These are phyloP conservation scores for Lagopus leucura DNA, from an alignment of 2,113 vertebrate species.

Conservation along the genomic window DNA sequence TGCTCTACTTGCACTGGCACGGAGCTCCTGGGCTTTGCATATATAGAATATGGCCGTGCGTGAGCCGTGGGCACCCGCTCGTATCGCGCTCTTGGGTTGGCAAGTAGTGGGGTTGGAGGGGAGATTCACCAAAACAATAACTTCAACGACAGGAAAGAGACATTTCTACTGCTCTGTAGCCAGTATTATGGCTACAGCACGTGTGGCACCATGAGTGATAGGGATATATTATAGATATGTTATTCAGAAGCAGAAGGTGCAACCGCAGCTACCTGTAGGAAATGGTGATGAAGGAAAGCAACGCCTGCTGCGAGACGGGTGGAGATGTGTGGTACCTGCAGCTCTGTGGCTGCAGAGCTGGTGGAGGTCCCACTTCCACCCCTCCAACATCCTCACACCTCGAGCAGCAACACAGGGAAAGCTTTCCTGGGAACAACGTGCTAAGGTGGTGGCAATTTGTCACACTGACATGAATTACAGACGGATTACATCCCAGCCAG, in stretches of 20 bases:
- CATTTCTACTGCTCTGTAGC: background rate
- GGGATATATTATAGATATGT: background rate
- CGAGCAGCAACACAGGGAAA: background rate
- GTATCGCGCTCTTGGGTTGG: background rate
- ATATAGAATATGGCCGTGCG: background rate
- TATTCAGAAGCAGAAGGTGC: background rate
- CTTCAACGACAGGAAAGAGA: background rate
- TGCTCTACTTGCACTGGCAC: background rate
- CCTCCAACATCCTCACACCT: background rate
- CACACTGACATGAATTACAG: background rate
- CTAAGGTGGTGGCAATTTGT: background rate
- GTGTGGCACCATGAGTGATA: background rate
- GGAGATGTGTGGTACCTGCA: background rate
- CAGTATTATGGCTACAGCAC: background rate
- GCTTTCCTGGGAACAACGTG: background rate
- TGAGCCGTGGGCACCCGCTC: constrained; percentile 18
- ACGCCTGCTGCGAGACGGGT: constrained; percentile 12
- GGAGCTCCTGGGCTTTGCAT: constrained; percentile 44
- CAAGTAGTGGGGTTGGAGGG: background rate
- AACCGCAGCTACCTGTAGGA: constrained; percentile 5
- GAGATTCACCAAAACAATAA: background rate
- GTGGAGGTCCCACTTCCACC: constrained; percentile 14
- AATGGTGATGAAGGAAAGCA: background rate
- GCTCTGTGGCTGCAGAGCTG: background rate
- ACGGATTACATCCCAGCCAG: background rate